Conservation (phyloP, 2,888 invertebrate genomes). For the Cordilura impudica region DNA sequence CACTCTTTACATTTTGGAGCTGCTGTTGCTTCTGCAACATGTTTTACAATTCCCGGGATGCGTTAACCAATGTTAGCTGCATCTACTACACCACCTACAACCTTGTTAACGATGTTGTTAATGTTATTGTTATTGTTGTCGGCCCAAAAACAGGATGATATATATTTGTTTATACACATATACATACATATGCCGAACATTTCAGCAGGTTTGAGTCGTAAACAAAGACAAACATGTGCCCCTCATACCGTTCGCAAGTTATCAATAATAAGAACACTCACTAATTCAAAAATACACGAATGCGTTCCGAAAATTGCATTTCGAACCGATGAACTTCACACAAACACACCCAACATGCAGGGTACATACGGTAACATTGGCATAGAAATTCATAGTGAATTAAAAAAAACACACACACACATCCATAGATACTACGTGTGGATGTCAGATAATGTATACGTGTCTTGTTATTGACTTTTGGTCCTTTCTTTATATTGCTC, state of each 20-base stretch:
- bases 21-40: conserved; percentile 15
- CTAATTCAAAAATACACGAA: not conserved
- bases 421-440: not conserved
- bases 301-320: conserved; percentile 43
- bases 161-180: too few species aligned
- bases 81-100: conserved; percentile 23
- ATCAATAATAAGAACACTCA: conserved; percentile 20
- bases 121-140: conserved; percentile 8
- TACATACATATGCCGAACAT: conserved; percentile 38
- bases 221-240: conserved; percentile 42
- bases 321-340: conserved; percentile 44
- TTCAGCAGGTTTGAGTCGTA: conserved; percentile 54
- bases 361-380: conserved; percentile 41
- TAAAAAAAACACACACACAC: not conserved
- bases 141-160: conserved; percentile 40
- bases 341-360: conserved; percentile 8
- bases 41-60: conserved; percentile 59
- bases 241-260: conserved; percentile 15
- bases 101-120: conserved; percentile 48
- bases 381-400: conserved; percentile 46
- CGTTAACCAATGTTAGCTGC: conserved; percentile 40
- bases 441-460: conserved; percentile 26
- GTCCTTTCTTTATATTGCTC: not conserved
- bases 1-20: conserved; percentile 30
- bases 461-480: conserved; percentile 18